These are phyloP conservation scores for Numida meleagris DNA, from an alignment of 2,113 vertebrate species.

Conservation along the genomic window DNA sequence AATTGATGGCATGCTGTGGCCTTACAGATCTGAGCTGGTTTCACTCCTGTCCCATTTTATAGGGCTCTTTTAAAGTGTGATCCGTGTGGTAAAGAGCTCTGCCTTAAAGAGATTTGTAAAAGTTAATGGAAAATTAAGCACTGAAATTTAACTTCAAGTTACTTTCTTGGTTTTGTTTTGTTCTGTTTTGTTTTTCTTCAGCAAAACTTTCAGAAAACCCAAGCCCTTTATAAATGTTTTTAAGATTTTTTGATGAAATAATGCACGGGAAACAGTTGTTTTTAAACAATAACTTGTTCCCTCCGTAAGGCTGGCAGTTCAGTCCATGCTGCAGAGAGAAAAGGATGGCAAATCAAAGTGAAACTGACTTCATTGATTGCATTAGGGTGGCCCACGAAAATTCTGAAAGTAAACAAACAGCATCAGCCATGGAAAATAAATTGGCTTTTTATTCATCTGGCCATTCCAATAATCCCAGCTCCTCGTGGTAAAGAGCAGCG, in stretches of 20 bases:
- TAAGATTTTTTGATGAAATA: not conserved
- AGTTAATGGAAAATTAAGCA: constrained; percentile 11
- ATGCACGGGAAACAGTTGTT: not conserved
- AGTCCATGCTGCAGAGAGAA: not conserved
- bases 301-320: not conserved
- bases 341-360: constrained; percentile 3
- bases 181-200: not conserved
- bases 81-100: not conserved
- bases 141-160: constrained; percentile 21
- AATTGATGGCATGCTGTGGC: constrained; percentile 45
- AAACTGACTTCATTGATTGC: constrained; percentile 21
- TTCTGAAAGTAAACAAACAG: constrained; percentile 19
- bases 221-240: not conserved
- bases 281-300: not conserved
- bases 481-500: not conserved
- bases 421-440: not conserved
- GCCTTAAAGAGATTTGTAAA: not conserved
- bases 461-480: not conserved
- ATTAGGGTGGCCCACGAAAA: constrained; percentile 16
- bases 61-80: constrained; percentile 3
- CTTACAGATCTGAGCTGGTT: constrained; percentile 24
- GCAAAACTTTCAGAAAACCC: constrained; percentile 25
- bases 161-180: not conserved
- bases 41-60: constrained; percentile 31
- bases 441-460: not conserved